Evolutionary conservation across 2,888 invertebrate genomes (phyloP).

Genomic region (Pseudoips prasinana): DNA sequence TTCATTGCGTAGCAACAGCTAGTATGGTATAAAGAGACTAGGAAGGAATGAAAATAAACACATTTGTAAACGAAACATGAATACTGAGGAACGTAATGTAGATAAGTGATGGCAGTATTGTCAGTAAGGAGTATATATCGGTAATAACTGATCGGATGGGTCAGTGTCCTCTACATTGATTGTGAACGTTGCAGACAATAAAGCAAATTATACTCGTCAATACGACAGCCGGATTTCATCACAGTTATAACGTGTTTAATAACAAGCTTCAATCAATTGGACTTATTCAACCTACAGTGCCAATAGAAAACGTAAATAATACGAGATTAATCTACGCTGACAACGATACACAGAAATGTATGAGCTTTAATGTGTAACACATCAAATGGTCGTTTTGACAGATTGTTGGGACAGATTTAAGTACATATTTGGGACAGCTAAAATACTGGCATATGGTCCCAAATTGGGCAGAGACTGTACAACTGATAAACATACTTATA

Average conservation of each 20-base stretch:
- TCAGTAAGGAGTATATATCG: slow-evolving; percentile 55
- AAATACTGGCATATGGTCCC: too few species aligned
- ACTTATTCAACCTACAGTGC: slow-evolving; percentile 15
- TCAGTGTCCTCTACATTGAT: slow-evolving; percentile 65
- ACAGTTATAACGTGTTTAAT: slow-evolving; percentile 38
- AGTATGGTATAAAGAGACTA: too few species aligned
- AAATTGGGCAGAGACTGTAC: too few species aligned
- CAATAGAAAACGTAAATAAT: slow-evolving; percentile 1
- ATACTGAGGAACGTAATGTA: slow-evolving; percentile 32
- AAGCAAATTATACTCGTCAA: slow-evolving; percentile 53
- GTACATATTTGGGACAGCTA: too few species aligned
- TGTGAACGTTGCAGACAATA: slow-evolving; percentile 58
- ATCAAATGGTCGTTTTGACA: too few species aligned
- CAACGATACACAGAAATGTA: too few species aligned
- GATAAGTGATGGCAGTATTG: slow-evolving; percentile 43
- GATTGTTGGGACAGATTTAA: too few species aligned
- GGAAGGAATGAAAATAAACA: slow-evolving; percentile 18
- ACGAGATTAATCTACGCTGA: too few species aligned
- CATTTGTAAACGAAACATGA: slow-evolving; percentile 21
- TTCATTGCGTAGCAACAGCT: too few species aligned
- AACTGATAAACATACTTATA: too few species aligned
- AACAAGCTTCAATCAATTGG: slow-evolving; percentile 32
- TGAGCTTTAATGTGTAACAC: too few species aligned
- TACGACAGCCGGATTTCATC: slow-evolving; percentile 41
- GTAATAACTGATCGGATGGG: slow-evolving; percentile 52